Base-by-base conservation (phyloP, 2,113 vertebrate genomes). In the Chloropsis cyanopogon region DNA sequence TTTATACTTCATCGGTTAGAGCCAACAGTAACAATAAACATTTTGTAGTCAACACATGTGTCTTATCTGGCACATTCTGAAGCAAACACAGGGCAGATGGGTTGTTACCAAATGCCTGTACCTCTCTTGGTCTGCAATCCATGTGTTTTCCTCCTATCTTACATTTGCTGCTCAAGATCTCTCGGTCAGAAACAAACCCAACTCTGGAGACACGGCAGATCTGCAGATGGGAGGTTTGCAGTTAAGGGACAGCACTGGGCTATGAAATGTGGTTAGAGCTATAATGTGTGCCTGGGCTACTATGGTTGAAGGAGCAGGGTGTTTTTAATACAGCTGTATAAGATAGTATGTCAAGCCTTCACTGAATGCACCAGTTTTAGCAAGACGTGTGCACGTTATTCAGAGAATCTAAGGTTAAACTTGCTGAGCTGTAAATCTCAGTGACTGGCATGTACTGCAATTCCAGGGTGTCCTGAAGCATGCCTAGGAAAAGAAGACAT, bases 181-280 rank as follows among this genome's bases (percentile, higher is more conserved):
- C 61, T 50, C 15, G 46, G 52, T n/a, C 42, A 78, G 93, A 96
- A 96, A 84, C 60, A 63, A 78, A 88, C 39, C 60, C 39, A n/a
- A 12, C 54, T 71, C 88, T 56, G 71, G 92, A 71, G 91, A 68
- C 0, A 0, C 2, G 0, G 66, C 57, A 69, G 66, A 93, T 76
- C 65, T 52, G 96, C 93, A 94, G 85, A 81, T 88, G 77, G 86
- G 86, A 95, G 75, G 56, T 87, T 86, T 97, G 63, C 81, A 65
- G 93, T 95, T 94, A 94, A 91, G 81, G 91, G 92, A 92, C 49
- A 68, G 70, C 94, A 89, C 65, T 92, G 76, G 78, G 77, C 80
- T 96, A 52, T 81, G 70, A 94, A 81, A 72, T 96, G 95, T 91
- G 96, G 91, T 96, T 91, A 95, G 78, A 91, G 65, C 59, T 61